Percentiles rank a stretch among this genome's conserved stretches.
Evolutionary conservation across 2,888 invertebrate genomes (phyloP).

Genomic region (Sthenelais limicola): DNA sequence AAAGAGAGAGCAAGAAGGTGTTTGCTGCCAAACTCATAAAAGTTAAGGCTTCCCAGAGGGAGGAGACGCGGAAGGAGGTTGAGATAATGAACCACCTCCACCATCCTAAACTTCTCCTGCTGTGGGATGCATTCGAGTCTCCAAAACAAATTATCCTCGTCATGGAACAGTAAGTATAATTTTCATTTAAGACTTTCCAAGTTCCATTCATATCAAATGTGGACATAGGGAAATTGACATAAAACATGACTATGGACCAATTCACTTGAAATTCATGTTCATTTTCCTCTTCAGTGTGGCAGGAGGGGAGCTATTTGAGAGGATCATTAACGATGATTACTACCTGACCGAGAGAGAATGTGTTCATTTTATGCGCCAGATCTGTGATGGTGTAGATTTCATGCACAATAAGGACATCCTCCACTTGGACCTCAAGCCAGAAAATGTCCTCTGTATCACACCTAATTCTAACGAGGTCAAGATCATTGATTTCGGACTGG

Average conservation of each 20-base stretch:
- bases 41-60: constrained; percentile 87
- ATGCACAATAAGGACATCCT: constrained; percentile 95
- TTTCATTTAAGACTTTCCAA: too few relatives aligned
- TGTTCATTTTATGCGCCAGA: constrained; percentile 96
- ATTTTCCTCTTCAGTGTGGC: constrained; percentile 82
- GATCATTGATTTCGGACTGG: constrained; percentile 98
- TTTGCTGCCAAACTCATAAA: constrained; percentile 92
- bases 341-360: constrained; percentile 96
- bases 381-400: constrained; percentile 96
- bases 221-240: too few relatives aligned
- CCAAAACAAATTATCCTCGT: constrained; percentile 92
- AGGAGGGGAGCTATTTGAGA: constrained; percentile 98
- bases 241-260: too few relatives aligned
- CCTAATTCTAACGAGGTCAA: constrained; percentile 97
- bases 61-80: constrained; percentile 93
- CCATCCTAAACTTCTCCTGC: constrained; percentile 95
- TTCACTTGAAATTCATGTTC: too few relatives aligned
- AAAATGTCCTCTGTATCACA: constrained; percentile 96
- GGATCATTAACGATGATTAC: constrained; percentile 98
- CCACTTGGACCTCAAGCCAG: constrained; percentile 98
- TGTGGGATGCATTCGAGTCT: constrained; percentile 88
- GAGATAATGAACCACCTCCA: constrained; percentile 95
- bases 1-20: constrained; percentile 78
- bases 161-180: constrained; percentile 96
- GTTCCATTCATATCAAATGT: too few relatives aligned